Conservation (phyloP, 2,113 vertebrate species). For the Rafetus swinhoei region DNA sequence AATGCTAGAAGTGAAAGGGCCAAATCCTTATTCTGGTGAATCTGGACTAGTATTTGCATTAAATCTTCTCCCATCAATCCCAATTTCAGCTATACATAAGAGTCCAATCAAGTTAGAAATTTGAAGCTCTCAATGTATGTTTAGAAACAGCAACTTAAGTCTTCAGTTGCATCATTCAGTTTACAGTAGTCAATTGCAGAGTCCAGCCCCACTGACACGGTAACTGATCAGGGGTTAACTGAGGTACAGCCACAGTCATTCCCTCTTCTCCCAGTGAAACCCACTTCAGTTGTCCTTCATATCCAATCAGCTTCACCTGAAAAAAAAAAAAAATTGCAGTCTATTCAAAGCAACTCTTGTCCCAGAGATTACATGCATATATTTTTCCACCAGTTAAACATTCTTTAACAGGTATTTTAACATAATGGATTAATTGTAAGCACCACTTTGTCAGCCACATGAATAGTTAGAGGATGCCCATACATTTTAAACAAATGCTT, state of each 20-base stretch:
- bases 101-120: background rate
- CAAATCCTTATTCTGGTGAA: background rate
- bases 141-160: background rate
- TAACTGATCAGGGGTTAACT: conserved; percentile 78
- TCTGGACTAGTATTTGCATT: background rate
- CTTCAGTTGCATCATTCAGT: background rate
- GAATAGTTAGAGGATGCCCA: background rate
- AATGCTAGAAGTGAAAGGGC: background rate
- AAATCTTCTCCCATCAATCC: background rate
- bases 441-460: background rate
- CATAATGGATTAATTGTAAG: background rate
- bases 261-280: conserved; percentile 76
- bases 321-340: conserved; percentile 12
- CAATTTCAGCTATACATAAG: background rate
- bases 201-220: conserved; percentile 93
- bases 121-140: background rate
- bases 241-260: conserved; percentile 82
- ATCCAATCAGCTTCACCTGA: conserved; percentile 88
- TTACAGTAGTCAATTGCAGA: conserved; percentile 79
- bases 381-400: background rate
- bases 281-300: conserved; percentile 83
- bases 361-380: background rate
- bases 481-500: background rate
- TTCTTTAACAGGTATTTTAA: background rate
- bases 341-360: too few species aligned